Base-by-base conservation (phyloP, 2,113 vertebrate genomes). In the Excalfactoria chinensis region DNA sequence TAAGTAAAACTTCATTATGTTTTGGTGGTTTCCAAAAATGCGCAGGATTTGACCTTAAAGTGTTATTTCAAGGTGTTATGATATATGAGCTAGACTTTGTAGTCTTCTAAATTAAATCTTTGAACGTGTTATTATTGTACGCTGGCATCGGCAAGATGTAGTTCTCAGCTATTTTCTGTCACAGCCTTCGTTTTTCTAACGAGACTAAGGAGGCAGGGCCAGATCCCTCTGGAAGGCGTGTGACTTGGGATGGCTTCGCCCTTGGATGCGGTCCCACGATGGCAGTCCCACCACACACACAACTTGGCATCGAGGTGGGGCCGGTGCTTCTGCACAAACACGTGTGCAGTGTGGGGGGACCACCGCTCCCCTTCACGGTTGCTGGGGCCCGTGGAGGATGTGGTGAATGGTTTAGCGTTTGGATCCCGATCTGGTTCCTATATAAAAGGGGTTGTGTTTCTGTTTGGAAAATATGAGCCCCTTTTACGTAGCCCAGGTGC, bases 401-500 rank as follows among this genome's bases (percentile, higher is more conserved):
- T 87, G 85, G 77, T 84, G 88, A 92, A 93, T 55, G 75, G 69
- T 89, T 93, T 83, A 90, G 93, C 80, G 2, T 91, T 97, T 96
- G 93, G 95, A 91, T 95, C 91, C 74, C 95, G 95, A 97, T 89
- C 96, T 98, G 97, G 88, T 96, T 97, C 86, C 20, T 90, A 96
- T 97, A 96, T 94, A 96, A 97, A 96, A 93, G n/a, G 77, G 72
- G 91, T 89, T 96, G 90, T 97, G 94, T 97, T 97, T 95, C 97
- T 96, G 37, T 96, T 89, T 97, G 96, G 97, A 97, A 98, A 98
- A 96, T 97, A 89, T 95, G 96, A 96, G 97, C 60, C 67, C 59
- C 28, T 74, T 97, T 97, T 95, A 94, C 96, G 7, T 96, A 96
- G 95, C 95, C 97, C 96, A 98, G 97, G 97, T 97, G 97, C 94